Conservation (phyloP, 1,140 invertebrate genomes). For the Microplitis demolitor region DNA sequence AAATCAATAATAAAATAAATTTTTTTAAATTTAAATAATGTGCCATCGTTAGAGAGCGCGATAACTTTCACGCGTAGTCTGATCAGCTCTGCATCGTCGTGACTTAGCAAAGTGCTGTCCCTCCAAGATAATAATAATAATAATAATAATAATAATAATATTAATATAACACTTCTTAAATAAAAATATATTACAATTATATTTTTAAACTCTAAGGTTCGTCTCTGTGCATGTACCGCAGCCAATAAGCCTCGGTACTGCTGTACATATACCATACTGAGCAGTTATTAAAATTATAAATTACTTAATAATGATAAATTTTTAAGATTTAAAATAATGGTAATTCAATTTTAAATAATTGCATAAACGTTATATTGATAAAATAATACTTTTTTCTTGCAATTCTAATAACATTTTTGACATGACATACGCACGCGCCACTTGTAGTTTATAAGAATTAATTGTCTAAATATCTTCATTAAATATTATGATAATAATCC, state of each 20-base stretch:
- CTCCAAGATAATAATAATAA: conserved; percentile 59
- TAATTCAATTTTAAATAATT: conserved; percentile 17
- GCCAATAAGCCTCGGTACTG: conserved; percentile 26
- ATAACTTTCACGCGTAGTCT: conserved; percentile 58
- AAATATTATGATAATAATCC: conserved; percentile 33
- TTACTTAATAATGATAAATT: conserved; percentile 25
- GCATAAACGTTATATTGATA: conserved; percentile 26
- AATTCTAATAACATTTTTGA: conserved; percentile 26
- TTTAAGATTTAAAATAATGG: conserved; percentile 18
- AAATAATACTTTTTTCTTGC: conserved; percentile 36
- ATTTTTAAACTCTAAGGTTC: conserved; percentile 64
- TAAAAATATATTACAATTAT: conserved; percentile 59
- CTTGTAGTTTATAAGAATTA: conserved; percentile 40
- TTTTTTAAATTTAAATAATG: conserved; percentile 38
- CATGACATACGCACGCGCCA: conserved; percentile 42
- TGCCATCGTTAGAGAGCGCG: conserved; percentile 60
- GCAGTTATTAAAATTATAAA: conserved; percentile 23
- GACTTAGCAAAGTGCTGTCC: conserved; percentile 60
- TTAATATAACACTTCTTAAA: conserved; percentile 57
- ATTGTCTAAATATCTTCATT: conserved; percentile 48
- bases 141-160: conserved; percentile 29
- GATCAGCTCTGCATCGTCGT: conserved; percentile 55
- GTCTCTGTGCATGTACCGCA: conserved; percentile 53
- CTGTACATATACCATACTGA: conserved; percentile 36
- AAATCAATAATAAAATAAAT: conserved; percentile 2